Evolutionary conservation across 2,113 vertebrate species (phyloP).

Genomic region (Dendropsophus ebraccatus): DNA sequence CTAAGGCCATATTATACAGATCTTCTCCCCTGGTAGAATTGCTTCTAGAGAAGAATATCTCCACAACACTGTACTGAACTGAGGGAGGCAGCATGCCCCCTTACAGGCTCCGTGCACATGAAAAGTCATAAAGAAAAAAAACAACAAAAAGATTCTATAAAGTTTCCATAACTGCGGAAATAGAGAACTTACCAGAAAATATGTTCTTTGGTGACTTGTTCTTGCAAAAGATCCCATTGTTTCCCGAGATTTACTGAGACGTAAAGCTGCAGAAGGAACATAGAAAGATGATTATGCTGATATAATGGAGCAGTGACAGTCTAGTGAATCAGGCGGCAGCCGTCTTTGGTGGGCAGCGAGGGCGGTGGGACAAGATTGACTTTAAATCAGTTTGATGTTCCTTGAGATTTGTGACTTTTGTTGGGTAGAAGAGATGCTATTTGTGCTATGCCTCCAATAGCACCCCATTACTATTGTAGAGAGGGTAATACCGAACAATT

Average conservation of each 20-base stretch:
- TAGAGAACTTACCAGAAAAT: conserved; percentile 85
- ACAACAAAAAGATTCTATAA: background rate
- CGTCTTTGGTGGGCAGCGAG: background rate
- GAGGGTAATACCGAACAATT: background rate
- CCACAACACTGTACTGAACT: background rate
- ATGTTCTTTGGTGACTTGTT: conserved; percentile 89
- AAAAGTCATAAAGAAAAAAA: background rate
- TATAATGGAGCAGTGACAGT: background rate
- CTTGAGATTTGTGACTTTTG: background rate
- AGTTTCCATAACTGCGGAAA: background rate
- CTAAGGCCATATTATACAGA: background rate
- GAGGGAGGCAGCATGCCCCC: background rate
- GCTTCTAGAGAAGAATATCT: no score
- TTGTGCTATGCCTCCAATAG: background rate
- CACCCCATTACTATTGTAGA: background rate
- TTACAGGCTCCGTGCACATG: background rate
- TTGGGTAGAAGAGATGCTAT: background rate
- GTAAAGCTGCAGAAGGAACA: conserved; percentile 76
- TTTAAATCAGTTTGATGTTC: conserved; percentile 2
- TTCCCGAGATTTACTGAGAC: conserved; percentile 87
- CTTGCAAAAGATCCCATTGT: conserved; percentile 91
- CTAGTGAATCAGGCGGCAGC: background rate
- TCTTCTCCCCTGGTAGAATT: background rate
- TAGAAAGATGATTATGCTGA: conserved; percentile 7
- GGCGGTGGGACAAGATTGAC: background rate